Evolutionary conservation across 2,113 vertebrate species (phyloP), one percentile per base, ranked within the genome.

Genomic region (Malurus alboscapulatus): DNA sequence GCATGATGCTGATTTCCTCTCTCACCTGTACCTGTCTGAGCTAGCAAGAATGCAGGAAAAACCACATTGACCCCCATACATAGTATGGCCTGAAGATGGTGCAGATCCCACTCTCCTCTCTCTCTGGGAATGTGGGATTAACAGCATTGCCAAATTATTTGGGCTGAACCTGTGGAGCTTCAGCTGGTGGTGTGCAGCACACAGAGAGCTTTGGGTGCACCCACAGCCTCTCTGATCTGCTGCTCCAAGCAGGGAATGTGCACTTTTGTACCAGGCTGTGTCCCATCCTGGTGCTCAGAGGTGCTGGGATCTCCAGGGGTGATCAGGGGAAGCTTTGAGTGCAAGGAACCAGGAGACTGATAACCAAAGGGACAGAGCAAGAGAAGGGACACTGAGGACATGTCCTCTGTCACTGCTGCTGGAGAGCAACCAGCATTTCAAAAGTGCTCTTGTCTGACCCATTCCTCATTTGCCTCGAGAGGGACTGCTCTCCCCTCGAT

Each of bases 261-360:
- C 45, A 27, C 21, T 44, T 48, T 36, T 25, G 12, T 2, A 3
- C 34, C 10, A 0, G 0, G 4, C 9, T 29, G 3, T 5, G 4
- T n/a, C 57, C 48, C 67, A 42, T 6, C 34, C 54, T 0, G 3
- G 9, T 25, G 19, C 42, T 47, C 42, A 19, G 40, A 19, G 10
- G 10, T 44, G 34, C 26, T 25, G 16, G 14, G 44, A 14, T 63
- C 30, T 30, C n/a, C 82, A 9, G 40, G 7, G 51, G 20, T 6
- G 34, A 5, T 3, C 4, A 34, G 19, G 4, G 21, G 55, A 55
- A 77, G 16, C 40, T 77, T 21, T 51, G 50, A 14, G 8, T 30
- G 32, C 25, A 58, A 32, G 50, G 45, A 7, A 18, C 32, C 50
- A 19, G 51, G 25, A 26, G 36, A 6, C 7, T 12, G 48, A 27